Conservation (phyloP, 2,888 invertebrate species). For the Auanema freiburgensis region DNA sequence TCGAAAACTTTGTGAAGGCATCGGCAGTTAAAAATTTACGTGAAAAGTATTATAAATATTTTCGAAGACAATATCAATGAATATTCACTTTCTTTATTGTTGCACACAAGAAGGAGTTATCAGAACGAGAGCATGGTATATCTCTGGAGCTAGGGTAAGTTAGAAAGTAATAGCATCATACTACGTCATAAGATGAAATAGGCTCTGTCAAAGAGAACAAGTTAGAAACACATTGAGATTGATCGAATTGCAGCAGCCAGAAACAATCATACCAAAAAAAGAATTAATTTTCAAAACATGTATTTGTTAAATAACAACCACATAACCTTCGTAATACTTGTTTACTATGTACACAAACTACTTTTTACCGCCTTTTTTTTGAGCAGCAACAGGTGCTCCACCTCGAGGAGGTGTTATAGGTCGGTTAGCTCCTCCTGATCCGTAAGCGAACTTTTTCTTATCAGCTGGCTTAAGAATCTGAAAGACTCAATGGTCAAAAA, state of each 20-base stretch:
- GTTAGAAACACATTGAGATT: no score
- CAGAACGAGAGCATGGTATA: no score
- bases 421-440: conserved; percentile 87
- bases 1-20: conserved; percentile 31
- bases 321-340: conserved; percentile 6
- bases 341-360: conserved; percentile 18
- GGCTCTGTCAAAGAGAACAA: no score
- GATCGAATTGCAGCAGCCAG: conserved; percentile 5
- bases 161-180: background rate
- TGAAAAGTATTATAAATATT: conserved; percentile 27
- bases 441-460: conserved; percentile 98
- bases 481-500: conserved; percentile 21
- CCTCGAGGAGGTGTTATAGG: conserved; percentile 88
- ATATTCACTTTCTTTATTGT: no score
- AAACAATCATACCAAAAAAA: background rate
- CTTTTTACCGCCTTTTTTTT: conserved; percentile 40
- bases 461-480: conserved; percentile 99
- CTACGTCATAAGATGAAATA: no score
- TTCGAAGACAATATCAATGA: background rate
- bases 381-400: conserved; percentile 30
- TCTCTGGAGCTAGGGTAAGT: conserved; percentile 2
- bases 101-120: no score
- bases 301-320: conserved; percentile 5
- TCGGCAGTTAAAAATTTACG: conserved; percentile 33
- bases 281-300: conserved; percentile 4